Evolutionary conservation across 2,797 vertebrate genomes (phyloP), one percentile per base, ranked within the genome.

Genomic region (Gymnopithys bicolor): DNA sequence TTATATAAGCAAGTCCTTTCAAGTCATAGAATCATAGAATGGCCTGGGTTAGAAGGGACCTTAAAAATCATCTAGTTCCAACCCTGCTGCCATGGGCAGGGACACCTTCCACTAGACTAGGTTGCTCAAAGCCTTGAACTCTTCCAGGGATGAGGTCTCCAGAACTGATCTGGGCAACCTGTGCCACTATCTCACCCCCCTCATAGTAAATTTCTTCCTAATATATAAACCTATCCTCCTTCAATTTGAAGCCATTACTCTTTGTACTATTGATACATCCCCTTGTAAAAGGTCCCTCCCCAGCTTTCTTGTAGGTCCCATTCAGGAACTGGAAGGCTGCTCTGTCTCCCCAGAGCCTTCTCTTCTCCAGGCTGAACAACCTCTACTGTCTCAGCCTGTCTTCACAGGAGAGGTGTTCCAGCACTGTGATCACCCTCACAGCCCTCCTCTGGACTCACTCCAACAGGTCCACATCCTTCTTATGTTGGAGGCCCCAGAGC

Each of bases 401-500:
- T 67, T 59, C 22, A 5, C 2, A 35, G 46, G 32, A 14, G 25
- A 66, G 7, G 9, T 59, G 33, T 13, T 30, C 5, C 33, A 28
- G 53, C 8, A 39, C 33, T 53, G 30, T 73, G 4, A 48, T 52
- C 39, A 41, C 71, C 39, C 59, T 48, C 39, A 48, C 53, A 22
- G 4, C 32, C 4, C 2, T 90, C 25, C 33, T 67, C 39, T 41
- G 59, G 19, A 37, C 19, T 53, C 0, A 0, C 11, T 21, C 19
- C 25, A 24, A 41, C 53, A 35, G 11, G 5, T 41, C 10, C 1
- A 1, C 16, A 7, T 68, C 28, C 21, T 62, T 74, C 46, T 12
- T 35, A 2, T 37, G 32, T 1, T 70, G 45, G 25, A 51, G 30
- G 6, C 19, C 30, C 33, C 27, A 66, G 33, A 48, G 51, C 37